Conservation (phyloP, 2,797 vertebrate species). For the Danio choprae region DNA sequence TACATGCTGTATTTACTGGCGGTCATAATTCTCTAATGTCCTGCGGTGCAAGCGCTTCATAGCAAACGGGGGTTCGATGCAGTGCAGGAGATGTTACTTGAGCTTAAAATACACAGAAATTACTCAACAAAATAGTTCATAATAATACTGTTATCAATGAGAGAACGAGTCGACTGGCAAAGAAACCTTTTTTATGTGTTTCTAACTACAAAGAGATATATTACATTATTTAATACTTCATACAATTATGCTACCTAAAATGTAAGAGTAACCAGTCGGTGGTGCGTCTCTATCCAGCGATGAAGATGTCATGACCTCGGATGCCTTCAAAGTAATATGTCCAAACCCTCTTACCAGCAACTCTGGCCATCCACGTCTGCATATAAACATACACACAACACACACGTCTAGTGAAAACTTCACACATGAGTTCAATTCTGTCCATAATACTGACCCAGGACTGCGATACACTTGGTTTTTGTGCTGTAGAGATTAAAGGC, state of each 20-base stretch:
- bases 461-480: slow-evolving; percentile 15
- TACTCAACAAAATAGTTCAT: slow-evolving; percentile 16
- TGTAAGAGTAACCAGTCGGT: slow-evolving; percentile 8
- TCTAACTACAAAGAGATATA: slow-evolving; percentile 11
- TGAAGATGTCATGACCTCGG: background rate
- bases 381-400: slow-evolving; percentile 29
- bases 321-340: slow-evolving; percentile 6
- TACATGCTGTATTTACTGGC: slow-evolving; percentile 34
- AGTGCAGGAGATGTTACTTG: slow-evolving; percentile 31
- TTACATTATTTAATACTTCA: slow-evolving; percentile 1
- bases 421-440: slow-evolving; percentile 3
- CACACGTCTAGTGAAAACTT: background rate
- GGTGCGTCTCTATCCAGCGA: slow-evolving; percentile 14
- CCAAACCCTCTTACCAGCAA: slow-evolving; percentile 23
- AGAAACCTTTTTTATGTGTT: background rate
- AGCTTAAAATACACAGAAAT: slow-evolving; percentile 39
- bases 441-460: background rate
- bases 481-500: slow-evolving; percentile 41
- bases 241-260: slow-evolving; percentile 6
- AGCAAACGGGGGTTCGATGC: slow-evolving; percentile 34
- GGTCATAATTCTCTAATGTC: background rate
- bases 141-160: slow-evolving; percentile 19
- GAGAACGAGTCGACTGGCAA: background rate
- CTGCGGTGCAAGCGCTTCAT: slow-evolving; percentile 28
- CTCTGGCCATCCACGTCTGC: background rate